These are phyloP conservation scores for Empidonax traillii DNA, from an alignment of 2,113 vertebrate genomes.

Conservation along the genomic window DNA sequence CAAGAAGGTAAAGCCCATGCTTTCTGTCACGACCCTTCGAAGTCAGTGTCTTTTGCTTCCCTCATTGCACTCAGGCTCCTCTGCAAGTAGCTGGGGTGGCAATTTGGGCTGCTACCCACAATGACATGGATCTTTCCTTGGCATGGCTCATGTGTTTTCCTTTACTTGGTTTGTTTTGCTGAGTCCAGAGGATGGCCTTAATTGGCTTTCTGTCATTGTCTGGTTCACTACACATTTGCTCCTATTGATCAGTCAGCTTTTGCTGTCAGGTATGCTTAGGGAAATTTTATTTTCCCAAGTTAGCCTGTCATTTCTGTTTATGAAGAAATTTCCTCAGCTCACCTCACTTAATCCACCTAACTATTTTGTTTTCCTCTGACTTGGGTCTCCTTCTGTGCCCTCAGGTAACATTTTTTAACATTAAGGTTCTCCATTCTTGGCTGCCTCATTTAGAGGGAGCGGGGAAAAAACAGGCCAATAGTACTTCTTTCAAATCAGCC, in stretches of 20 bases:
- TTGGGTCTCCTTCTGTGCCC: neutral
- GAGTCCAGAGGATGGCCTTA: neutral
- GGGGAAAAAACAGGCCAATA: neutral
- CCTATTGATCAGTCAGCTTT: neutral
- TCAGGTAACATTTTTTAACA: neutral
- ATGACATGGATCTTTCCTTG: neutral
- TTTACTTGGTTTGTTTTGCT: neutral
- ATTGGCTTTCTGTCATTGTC: neutral
- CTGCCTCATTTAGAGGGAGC: neutral
- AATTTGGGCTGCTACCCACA: neutral
- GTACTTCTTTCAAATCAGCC: neutral
- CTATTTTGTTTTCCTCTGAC: constrained; percentile 25
- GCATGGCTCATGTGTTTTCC: neutral
- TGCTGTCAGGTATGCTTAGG: constrained; percentile 32
- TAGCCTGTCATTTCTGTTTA: constrained; percentile 49
- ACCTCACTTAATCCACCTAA: constrained; percentile 21
- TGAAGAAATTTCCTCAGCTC: constrained; percentile 14
- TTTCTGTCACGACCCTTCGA: fast-evolving
- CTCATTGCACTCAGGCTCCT: neutral
- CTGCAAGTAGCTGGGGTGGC: neutral
- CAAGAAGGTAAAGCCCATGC: neutral
- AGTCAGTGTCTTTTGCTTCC: fast-evolving
- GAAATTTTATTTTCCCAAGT: neutral
- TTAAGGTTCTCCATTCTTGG: neutral
- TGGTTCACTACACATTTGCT: neutral